phyloP scores from a whole-genome alignment of 30 jellyfish, hydroid and myxozoan genomes.

The Aurelia sp. region DNA sequence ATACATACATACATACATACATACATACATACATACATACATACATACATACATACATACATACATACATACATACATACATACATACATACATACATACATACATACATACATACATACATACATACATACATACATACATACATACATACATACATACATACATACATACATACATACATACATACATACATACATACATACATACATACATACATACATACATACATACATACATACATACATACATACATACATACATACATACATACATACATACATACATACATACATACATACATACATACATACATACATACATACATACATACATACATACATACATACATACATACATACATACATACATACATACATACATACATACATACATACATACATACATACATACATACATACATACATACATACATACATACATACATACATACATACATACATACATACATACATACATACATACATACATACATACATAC shows the following conservation, averaged over 20 bases:
- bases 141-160: constrained; percentile 11
- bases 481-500: too few relatives aligned
- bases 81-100: not conserved
- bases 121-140: constrained; percentile 3
- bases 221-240: not conserved
- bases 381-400: too few relatives aligned
- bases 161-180: constrained; percentile 7
- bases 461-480: too few relatives aligned
- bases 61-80: not conserved
- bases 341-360: too few relatives aligned
- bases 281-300: not conserved
- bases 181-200: too few relatives aligned
- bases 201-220: too few relatives aligned
- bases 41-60: constrained; percentile 23
- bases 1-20: constrained; percentile 21
- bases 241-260: not conserved
- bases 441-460: too few relatives aligned
- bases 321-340: too few relatives aligned
- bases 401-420: too few relatives aligned
- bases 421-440: too few relatives aligned
- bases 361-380: too few relatives aligned
- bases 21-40: constrained; percentile 22
- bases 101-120: not conserved
- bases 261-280: not conserved
- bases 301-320: too few relatives aligned